phyloP scores from a whole-genome alignment of 2,113 vertebrate genomes.

The Spheniscus mendiculus region DNA sequence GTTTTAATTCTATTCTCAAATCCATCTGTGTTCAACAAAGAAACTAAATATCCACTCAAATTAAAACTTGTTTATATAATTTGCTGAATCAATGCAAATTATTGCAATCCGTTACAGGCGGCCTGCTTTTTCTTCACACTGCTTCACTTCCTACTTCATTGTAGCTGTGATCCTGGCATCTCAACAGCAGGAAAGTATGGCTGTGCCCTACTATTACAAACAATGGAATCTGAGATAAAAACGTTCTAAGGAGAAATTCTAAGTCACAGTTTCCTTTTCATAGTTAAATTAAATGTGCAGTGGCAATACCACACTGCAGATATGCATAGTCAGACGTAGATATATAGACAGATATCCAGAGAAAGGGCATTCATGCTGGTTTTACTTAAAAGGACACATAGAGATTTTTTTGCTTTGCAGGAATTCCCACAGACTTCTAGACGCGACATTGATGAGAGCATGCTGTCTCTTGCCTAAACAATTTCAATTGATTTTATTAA shows the following conservation, averaged over 20 bases:
- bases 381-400: background rate
- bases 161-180: background rate
- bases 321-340: background rate
- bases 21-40: background rate
- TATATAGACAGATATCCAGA: background rate
- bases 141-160: background rate
- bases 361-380: background rate
- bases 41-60: background rate
- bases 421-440: constrained; percentile 22
- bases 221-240: background rate
- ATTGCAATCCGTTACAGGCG: background rate
- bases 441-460: background rate
- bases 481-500: constrained; percentile 12
- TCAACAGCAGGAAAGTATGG: background rate
- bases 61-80: background rate
- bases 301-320: background rate
- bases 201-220: background rate
- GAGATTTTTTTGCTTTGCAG: background rate
- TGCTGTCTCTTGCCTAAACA: background rate
- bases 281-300: background rate
- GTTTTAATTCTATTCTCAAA: background rate
- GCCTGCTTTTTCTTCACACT: background rate
- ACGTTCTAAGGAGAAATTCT: background rate
- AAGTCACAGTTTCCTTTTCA: background rate
- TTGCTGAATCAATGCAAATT: background rate